Conservation (phyloP, 2,888 invertebrate species). For the Lycophotia porphyrea region DNA sequence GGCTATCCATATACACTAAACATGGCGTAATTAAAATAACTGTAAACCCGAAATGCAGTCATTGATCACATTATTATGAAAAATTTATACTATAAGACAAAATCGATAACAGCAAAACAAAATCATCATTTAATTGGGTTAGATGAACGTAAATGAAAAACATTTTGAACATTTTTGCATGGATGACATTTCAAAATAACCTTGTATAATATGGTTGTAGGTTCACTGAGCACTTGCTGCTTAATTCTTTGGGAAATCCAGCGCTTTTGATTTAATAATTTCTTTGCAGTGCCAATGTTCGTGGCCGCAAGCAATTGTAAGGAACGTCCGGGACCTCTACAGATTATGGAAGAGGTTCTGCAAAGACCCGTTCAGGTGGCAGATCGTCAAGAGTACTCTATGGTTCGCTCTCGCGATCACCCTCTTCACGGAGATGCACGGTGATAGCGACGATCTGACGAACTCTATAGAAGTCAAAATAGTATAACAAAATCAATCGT, state of each 20-base stretch:
- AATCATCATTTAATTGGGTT: background rate
- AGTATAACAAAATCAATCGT: background rate
- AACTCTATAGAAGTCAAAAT: background rate
- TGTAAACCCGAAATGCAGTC: background rate
- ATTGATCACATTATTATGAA: background rate
- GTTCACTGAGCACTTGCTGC: background rate
- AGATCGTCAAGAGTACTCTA: slow-evolving; percentile 50
- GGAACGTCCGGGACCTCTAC: slow-evolving; percentile 7
- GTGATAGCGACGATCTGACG: background rate
- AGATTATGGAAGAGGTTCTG: slow-evolving; percentile 34
- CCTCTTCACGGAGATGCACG: slow-evolving; percentile 28
- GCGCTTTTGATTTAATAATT: background rate
- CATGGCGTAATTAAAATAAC: background rate
- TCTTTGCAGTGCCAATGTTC: slow-evolving; percentile 22
- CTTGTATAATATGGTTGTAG: background rate
- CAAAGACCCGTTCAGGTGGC: slow-evolving; percentile 41
- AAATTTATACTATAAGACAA: background rate
- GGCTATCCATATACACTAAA: too few relatives aligned
- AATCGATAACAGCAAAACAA: background rate
- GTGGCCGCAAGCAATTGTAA: slow-evolving; percentile 13
- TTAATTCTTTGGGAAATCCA: background rate
- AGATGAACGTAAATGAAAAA: background rate
- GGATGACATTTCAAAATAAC: background rate
- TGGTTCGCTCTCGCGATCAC: slow-evolving; percentile 42
- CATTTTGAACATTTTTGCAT: background rate